Conservation (phyloP, 1,140 invertebrate species). For the Periplaneta americana region DNA sequence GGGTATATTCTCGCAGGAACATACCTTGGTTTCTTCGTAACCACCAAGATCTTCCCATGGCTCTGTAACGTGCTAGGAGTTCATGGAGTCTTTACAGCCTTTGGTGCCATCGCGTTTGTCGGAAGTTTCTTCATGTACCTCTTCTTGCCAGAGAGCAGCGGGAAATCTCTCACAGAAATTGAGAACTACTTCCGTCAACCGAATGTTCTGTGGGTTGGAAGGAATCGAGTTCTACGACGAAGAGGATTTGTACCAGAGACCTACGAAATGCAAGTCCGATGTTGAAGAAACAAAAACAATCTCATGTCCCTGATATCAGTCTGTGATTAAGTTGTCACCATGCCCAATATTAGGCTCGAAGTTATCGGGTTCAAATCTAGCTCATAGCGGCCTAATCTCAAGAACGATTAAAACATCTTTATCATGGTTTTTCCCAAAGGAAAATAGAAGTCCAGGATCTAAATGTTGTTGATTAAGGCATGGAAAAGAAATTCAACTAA, state of each 20-base stretch:
- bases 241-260: background rate
- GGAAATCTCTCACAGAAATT: conserved; percentile 68
- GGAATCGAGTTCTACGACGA: background rate
- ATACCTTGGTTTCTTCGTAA: conserved; percentile 58
- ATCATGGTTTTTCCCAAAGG: too few species aligned
- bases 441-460: too few species aligned
- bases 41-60: conserved; percentile 66
- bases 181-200: conserved; percentile 66
- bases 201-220: conserved; percentile 56
- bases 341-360: too few species aligned
- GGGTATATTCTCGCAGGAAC: conserved; percentile 64
- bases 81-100: conserved; percentile 58
- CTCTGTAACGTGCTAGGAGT: conserved; percentile 51
- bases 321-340: too few species aligned
- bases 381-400: too few species aligned
- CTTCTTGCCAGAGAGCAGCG: conserved; percentile 77
- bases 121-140: conserved; percentile 62
- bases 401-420: too few species aligned
- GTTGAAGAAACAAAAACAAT: background rate
- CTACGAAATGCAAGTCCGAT: background rate
- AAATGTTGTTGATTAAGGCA: too few species aligned
- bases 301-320: too few species aligned
- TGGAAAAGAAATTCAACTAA: too few species aligned
- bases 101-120: conserved; percentile 51
- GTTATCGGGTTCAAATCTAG: too few species aligned